These are phyloP conservation scores for Rhynchophorus ferrugineus DNA, from an alignment of 1,140 invertebrate species.

Conservation along the genomic window DNA sequence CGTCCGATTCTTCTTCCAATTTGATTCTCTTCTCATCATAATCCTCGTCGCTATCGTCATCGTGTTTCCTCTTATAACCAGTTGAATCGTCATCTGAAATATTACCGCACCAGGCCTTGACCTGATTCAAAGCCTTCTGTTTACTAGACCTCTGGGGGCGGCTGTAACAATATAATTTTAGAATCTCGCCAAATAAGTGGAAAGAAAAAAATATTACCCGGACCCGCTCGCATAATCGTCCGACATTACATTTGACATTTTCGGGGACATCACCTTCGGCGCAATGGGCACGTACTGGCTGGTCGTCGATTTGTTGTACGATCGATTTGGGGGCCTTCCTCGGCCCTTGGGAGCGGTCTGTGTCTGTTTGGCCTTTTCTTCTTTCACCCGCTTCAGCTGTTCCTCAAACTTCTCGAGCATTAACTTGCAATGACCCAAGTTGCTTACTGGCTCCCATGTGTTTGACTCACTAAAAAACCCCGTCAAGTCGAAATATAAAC, in stretches of 20 bases:
- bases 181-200: no score
- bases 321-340: constrained; percentile 34
- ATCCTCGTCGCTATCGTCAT: constrained; percentile 43
- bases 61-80: constrained; percentile 16
- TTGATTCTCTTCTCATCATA: constrained; percentile 48
- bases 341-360: constrained; percentile 33
- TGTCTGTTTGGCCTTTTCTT: constrained; percentile 52
- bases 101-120: constrained; percentile 73
- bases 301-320: neutral
- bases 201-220: no score
- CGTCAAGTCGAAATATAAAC: neutral
- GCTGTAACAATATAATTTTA: no score
- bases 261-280: neutral
- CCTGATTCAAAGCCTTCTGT: constrained; percentile 71
- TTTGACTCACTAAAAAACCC: constrained; percentile 21
- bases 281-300: constrained; percentile 13
- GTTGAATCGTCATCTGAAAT: constrained; percentile 53
- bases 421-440: constrained; percentile 64
- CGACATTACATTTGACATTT: constrained; percentile 19
- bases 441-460: constrained; percentile 70
- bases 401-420: constrained; percentile 72
- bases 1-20: constrained; percentile 40
- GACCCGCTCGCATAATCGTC: constrained; percentile 26
- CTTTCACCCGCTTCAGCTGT: constrained; percentile 65
- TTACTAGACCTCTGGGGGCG: constrained; percentile 70